Evolutionary conservation across 1,140 invertebrate genomes (phyloP).

Genomic region (Solenopsis fugax): DNA sequence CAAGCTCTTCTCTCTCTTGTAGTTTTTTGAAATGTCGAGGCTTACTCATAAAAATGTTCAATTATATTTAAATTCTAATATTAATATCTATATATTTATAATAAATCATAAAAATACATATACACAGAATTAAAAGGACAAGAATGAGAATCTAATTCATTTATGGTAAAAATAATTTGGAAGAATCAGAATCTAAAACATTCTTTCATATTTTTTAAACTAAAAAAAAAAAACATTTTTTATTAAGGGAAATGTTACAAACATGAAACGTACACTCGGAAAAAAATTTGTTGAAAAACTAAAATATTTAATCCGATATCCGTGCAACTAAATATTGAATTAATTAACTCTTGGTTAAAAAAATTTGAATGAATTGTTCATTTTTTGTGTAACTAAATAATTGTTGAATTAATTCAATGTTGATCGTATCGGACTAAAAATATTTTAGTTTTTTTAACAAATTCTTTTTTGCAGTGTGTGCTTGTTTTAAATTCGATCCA

Average conservation of each 20-base stretch:
- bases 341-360: too few species aligned
- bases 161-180: not conserved
- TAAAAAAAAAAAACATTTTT: not conserved
- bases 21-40: not conserved
- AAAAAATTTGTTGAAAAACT: too few species aligned
- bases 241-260: not conserved
- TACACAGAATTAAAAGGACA: not conserved
- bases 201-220: not conserved
- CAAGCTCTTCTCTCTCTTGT: not conserved
- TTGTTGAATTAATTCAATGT: too few species aligned
- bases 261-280: not conserved
- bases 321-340: too few species aligned
- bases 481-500: not conserved
- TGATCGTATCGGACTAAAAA: too few species aligned
- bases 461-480: not conserved
- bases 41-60: not conserved
- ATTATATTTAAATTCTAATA: not conserved
- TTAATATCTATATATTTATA: not conserved
- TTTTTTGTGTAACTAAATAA: too few species aligned
- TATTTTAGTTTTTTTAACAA: too few species aligned
- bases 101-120: slow-evolving; percentile 6
- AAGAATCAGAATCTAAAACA: not conserved
- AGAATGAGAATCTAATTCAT: not conserved
- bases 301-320: too few species aligned
- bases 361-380: too few species aligned